These are phyloP conservation scores for Amaurobius ferox DNA, from an alignment of 2,888 invertebrate genomes.

Conservation along the genomic window DNA sequence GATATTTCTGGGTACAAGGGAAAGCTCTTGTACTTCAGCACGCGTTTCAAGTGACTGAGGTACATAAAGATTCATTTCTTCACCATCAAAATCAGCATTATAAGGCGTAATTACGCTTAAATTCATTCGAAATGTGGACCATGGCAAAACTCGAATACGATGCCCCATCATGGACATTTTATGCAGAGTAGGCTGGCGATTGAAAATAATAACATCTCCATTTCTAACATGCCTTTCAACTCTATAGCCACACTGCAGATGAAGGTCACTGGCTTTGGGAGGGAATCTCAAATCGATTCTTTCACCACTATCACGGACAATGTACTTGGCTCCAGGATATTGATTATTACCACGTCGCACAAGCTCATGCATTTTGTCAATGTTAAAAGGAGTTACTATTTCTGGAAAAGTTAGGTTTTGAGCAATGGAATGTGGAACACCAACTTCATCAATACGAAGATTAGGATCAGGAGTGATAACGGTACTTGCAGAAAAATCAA, in stretches of 20 bases:
- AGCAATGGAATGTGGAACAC: constrained; percentile 97
- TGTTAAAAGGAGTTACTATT: constrained; percentile 99
- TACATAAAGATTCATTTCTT: constrained; percentile 99
- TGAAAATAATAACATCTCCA: constrained; percentile 98
- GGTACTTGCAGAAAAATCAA: constrained; percentile 99
- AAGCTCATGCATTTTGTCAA: constrained; percentile 95
- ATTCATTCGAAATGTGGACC: constrained; percentile 99
- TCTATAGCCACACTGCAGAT: constrained; percentile 95
- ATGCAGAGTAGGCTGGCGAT: constrained; percentile 99
- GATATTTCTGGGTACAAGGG: constrained; percentile 97
- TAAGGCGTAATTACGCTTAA: constrained; percentile 99
- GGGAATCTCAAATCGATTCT: constrained; percentile 98
- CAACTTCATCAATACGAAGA: constrained; percentile 95
- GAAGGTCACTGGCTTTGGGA: constrained; percentile 97
- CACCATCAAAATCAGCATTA: constrained; percentile 99
- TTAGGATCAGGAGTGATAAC: constrained; percentile 98
- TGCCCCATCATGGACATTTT: constrained; percentile 99
- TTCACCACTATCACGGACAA: constrained; percentile 98
- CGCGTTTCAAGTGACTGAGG: constrained; percentile 99
- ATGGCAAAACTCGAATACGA: constrained; percentile 89
- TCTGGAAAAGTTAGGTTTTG: constrained; percentile 99
- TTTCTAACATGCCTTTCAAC: constrained; percentile 98
- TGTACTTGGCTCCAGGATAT: constrained; percentile 99
- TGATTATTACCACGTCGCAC: constrained; percentile 97
- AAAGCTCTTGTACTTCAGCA: constrained; percentile 98